phyloP scores from a whole-genome alignment of 2,113 vertebrate species.

The Scopus umbretta region DNA sequence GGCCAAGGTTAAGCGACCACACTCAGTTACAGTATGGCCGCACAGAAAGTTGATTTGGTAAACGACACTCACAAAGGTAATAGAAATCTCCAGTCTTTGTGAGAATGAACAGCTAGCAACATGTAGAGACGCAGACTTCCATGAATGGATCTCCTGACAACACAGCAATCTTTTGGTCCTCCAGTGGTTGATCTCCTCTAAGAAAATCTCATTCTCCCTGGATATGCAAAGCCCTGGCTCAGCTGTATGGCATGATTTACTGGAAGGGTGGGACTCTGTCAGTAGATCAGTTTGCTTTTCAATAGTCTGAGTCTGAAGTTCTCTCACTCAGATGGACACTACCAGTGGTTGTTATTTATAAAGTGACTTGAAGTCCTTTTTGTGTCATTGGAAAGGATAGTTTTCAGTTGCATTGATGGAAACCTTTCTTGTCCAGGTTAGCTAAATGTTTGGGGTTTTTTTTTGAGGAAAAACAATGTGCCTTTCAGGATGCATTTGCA shows the following conservation, averaged over 20 bases:
- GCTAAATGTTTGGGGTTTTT: not conserved
- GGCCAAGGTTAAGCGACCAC: not conserved
- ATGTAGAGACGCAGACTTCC: not conserved
- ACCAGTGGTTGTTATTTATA: not conserved
- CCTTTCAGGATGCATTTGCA: not conserved
- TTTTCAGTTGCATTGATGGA: not conserved
- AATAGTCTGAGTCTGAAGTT: not conserved
- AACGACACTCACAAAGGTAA: not conserved
- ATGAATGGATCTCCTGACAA: not conserved
- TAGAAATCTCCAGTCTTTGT: not conserved
- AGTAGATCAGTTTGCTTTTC: not conserved
- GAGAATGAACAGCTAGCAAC: not conserved
- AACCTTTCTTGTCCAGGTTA: not conserved
- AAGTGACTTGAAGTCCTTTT: not conserved
- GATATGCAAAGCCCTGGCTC: not conserved
- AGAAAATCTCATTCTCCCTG: not conserved
- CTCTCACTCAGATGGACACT: not conserved
- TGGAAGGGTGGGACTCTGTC: not conserved
- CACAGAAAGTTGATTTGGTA: not conserved
- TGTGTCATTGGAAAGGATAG: not conserved
- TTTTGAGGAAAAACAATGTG: not conserved
- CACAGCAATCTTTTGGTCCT: not conserved
- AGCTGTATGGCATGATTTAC: not conserved
- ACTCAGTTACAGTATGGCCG: not conserved
- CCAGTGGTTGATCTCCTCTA: not conserved